Base-by-base conservation (phyloP, 2,888 invertebrate genomes). In the Eucera pruinosa region DNA sequence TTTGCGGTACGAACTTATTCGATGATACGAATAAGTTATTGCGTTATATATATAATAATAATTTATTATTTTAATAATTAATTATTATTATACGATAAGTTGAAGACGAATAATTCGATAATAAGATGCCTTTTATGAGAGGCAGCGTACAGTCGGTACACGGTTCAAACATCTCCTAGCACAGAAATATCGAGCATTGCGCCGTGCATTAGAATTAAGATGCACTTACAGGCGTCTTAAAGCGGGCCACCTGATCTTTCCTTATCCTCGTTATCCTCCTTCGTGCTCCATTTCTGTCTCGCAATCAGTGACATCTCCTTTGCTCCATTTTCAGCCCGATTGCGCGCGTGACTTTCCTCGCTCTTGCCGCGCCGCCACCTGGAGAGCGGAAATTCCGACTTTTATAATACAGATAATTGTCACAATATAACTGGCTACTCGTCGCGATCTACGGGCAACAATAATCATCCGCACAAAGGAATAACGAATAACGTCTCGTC, bases 261-360 rank as follows among this genome's bases (percentile, higher is more conserved):
- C 39, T 57, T 60, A 48, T 64, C 48, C 77, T 70, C 58, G 48
- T 77, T 78, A 71, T 54, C 54, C 61, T 64, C 52, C 45, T 48
- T 25, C 60, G 52, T 48, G 57, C 23, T 62, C 58, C 54, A 30
- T 71, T 58, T 62, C 64, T 70, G 67, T 60, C 60, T 65, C 27
- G 72, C 50, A 61, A 77, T 58, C 72, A 73, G 62, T 47, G 57
- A 61, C 50, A 43, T 64, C 74, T 57, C 39, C 67, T 55, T 64
- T 52, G 48, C 60, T 58, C 71, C 69, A 72, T 75, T 79, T 79
- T 67, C 72, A 61, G 41, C 72, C 66, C 75, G 67, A 74, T 69
- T 73, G 72, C 65, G 69, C 72, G 43, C 61, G 65, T 67, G 68
- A 64, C 71, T 69, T 60, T 62, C 43, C 45, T 68, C 52, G 36